These are phyloP conservation scores for Phyllotreta cruciferae DNA, from an alignment of 2,888 invertebrate genomes.

Conservation along the genomic window DNA sequence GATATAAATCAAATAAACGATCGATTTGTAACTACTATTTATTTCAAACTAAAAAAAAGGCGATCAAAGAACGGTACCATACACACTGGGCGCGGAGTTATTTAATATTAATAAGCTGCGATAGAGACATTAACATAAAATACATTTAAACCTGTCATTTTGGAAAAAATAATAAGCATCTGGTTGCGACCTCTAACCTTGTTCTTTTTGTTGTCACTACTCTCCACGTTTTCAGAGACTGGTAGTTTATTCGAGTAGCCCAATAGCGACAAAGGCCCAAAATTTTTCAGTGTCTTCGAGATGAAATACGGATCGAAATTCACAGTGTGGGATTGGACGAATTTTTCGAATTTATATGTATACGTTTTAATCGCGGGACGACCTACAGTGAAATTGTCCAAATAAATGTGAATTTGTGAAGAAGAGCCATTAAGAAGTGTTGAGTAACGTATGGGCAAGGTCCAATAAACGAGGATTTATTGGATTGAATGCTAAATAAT, in stretches of 20 bases:
- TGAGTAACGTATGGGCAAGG: too few relatives aligned
- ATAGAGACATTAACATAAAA: conserved; percentile 32
- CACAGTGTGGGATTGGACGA: conserved; percentile 27
- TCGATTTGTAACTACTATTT: not conserved
- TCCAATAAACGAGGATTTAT: too few relatives aligned
- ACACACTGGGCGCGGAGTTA: conserved; percentile 23
- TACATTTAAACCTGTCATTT: conserved; percentile 29
- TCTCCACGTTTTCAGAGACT: conserved; percentile 13
- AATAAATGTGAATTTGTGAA: too few relatives aligned
- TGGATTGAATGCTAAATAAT: too few relatives aligned
- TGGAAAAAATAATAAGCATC: conserved; percentile 26
- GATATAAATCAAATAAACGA: not conserved
- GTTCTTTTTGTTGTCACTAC: conserved; percentile 26
- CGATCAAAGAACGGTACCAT: conserved; percentile 16
- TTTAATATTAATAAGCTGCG: conserved; percentile 27
- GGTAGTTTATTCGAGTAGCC: conserved; percentile 28
- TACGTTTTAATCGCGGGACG: too few relatives aligned
- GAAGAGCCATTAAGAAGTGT: too few relatives aligned
- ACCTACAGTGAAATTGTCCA: too few relatives aligned
- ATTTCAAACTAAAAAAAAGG: conserved; percentile 2
- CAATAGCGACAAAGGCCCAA: conserved; percentile 28
- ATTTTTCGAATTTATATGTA: conserved; percentile 11
- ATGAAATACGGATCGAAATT: conserved; percentile 24
- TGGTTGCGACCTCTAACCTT: conserved; percentile 24
- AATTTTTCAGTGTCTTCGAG: conserved; percentile 21